Base-by-base conservation (phyloP, 1,140 invertebrate species). In the Microplitis demolitor region DNA sequence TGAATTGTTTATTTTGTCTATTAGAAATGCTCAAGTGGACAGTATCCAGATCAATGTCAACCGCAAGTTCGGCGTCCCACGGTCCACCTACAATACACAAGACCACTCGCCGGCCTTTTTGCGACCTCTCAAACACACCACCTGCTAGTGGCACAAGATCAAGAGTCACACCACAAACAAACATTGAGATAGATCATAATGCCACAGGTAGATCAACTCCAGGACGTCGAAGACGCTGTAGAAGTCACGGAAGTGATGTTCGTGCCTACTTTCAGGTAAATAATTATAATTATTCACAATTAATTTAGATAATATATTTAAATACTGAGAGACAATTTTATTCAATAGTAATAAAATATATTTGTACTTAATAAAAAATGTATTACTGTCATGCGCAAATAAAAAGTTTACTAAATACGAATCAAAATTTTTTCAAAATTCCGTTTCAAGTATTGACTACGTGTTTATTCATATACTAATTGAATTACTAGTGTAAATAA, bases 21-120 rank as follows among this genome's bases (percentile, higher is more conserved):
- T 2, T 56, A 85, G 80, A 83, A 67, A 87, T 87, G 85, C 81
- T 87, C 74, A 87, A 87, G 83, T 87, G 86, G 86, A 87, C 85
- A 67, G 85, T 87, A 64, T 87, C 85, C 58, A 85, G 85, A 77
- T 85, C 85, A n/a, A 78, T 87, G 77, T 87, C 85, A 69, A 80
- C 82, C 54, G 81, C 79, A 53, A 83, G 79, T 74, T 84, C 85
- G 74, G 87, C 85, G 35, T 84, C 84, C 60, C 85, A 87, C 66
- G 78, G 77, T 51, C 79, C 83, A 16, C 77, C 72, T 33, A 77
- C 76, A n/a, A 69, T 83, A 70, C 79, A 81, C 60, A 80, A 80
- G 61, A 73, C 79, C 9, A 66, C 80, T 4, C 80, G 85, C 33
- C 79, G 77, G 62, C 86, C 85, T 33, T 87, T 87, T 72, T 81